phyloP scores from a whole-genome alignment of 2,888 invertebrate species.

The Oscheius sp. region DNA sequence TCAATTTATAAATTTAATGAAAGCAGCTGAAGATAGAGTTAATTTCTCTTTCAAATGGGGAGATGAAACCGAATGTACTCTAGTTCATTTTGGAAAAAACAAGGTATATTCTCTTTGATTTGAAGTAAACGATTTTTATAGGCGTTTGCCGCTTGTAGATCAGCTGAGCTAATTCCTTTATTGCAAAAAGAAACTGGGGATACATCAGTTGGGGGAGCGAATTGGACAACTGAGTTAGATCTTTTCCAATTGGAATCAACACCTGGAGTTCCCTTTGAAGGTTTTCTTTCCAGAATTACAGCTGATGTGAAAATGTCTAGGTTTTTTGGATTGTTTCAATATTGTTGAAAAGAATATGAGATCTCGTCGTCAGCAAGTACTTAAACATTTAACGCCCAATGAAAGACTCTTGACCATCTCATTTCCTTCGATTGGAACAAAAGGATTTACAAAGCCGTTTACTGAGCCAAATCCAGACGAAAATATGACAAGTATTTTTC shows the following conservation, averaged over 20 bases:
- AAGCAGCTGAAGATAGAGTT: too few relatives aligned
- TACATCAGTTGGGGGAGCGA: too few relatives aligned
- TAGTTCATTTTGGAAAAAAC: slow-evolving; percentile 85
- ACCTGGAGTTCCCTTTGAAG: slow-evolving; percentile 78
- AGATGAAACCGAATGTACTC: slow-evolving; percentile 95
- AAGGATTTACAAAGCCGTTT: slow-evolving; percentile 85
- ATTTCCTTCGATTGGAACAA: slow-evolving; percentile 89
- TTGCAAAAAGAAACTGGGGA: too few relatives aligned
- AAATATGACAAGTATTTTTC: slow-evolving; percentile 83
- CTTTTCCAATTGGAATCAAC: slow-evolving; percentile 98
- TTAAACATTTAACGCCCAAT: slow-evolving; percentile 73
- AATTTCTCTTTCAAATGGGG: slow-evolving; percentile 93
- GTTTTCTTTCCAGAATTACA: slow-evolving; percentile 72
- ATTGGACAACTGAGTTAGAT: slow-evolving; percentile 98
- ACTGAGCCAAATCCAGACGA: slow-evolving; percentile 77
- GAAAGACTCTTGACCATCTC: slow-evolving; percentile 90
- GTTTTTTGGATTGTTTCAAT: slow-evolving; percentile 90
- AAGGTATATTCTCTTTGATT: not conserved
- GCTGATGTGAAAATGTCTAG: slow-evolving; percentile 36
- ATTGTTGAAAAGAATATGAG: slow-evolving; percentile 97
- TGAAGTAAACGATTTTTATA: not conserved
- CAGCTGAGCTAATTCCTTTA: too few relatives aligned
- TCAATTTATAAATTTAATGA: too few relatives aligned
- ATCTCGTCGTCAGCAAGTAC: slow-evolving; percentile 79
- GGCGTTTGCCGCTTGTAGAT: not conserved